Base-by-base conservation (phyloP, 2,797 vertebrate species). In the Chromis chromis region DNA sequence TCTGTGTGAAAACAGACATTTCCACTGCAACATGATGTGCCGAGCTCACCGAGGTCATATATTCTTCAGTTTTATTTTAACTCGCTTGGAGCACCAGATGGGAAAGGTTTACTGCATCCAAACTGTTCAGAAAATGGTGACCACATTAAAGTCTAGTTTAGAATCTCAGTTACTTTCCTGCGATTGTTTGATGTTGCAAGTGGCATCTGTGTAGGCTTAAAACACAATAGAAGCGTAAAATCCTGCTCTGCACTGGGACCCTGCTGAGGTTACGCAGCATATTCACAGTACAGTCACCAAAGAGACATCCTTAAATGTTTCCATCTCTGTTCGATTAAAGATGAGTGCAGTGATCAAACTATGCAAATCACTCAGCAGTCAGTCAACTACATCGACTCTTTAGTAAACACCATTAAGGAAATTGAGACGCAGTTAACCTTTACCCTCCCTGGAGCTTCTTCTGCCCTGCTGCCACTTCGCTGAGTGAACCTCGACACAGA, bases 1-100 rank as follows among this genome's bases (percentile, higher is more conserved):
- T 88, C 86, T 60, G 59, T 78, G 67, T 78, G 70, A 85, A 85
- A 86, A 81, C 87, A 90, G 81, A 82, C 79, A 46, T 83, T 85
- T 90, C 86, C 88, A 81, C 72, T 33, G 19, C 36, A 65, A 12
- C 68, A 6, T 17, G 9, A 68, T 17, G 25, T 57, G 42, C 42
- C 27, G 44, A 60, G 55, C 49, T 56, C 57, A 16, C 27, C n/a
- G 1, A 33, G 69, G 50, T 66, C 60, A 53, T 11, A 60, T 64
- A 36, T 58, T 39, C 55, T 73, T 44, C 0, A 0, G 56, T 65
- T 84, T 27, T 53, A 24, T 65, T 57, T 61, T 40, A 50, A 33
- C 63, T 46, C 27, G 7, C n/a, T 57, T 31, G 48, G 13, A 65
- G 56, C 42, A 57, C 24, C 67, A 63, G 42, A 63, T 39, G 40